Percentiles rank a stretch among this genome's conserved stretches.
phyloP scores from a whole-genome alignment of 1,140 invertebrate genomes.

The Microplitis demolitor region DNA sequence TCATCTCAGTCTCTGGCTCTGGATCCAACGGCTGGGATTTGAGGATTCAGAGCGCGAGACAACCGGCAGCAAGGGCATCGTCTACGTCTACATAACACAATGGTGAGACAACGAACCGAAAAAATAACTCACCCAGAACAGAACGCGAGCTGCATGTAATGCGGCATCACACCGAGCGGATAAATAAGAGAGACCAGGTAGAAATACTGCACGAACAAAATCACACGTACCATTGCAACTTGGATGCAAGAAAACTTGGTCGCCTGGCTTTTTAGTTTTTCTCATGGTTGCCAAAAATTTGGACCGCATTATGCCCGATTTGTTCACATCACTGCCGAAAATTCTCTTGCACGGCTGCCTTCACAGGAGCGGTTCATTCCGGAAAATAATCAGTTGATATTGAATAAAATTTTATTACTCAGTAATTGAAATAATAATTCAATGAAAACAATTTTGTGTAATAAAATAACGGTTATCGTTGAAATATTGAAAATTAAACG shows the following conservation, averaged over 20 bases:
- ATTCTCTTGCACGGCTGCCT: background rate
- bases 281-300: slow-evolving; percentile 21
- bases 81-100: slow-evolving; percentile 48
- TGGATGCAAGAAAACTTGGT: background rate
- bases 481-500: too few relatives aligned
- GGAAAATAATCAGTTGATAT: too few relatives aligned
- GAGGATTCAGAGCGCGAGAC: too few relatives aligned
- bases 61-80: too few relatives aligned
- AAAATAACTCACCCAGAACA: slow-evolving; percentile 54
- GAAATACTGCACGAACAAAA: slow-evolving; percentile 27
- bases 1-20: too few relatives aligned
- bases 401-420: too few relatives aligned
- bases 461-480: too few relatives aligned
- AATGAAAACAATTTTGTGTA: too few relatives aligned
- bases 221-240: slow-evolving; percentile 35
- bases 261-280: background rate
- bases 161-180: slow-evolving; percentile 27
- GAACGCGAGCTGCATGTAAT: slow-evolving; percentile 44
- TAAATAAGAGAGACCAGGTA: background rate
- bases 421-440: too few relatives aligned
- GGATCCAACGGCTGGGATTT: too few relatives aligned
- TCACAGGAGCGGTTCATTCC: background rate
- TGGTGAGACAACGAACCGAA: slow-evolving; percentile 56
- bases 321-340: slow-evolving; percentile 11
- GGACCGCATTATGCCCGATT: slow-evolving; percentile 9